These are phyloP conservation scores for Penaeus vannamei DNA, from an alignment of 1,140 invertebrate genomes.

Conservation along the genomic window DNA sequence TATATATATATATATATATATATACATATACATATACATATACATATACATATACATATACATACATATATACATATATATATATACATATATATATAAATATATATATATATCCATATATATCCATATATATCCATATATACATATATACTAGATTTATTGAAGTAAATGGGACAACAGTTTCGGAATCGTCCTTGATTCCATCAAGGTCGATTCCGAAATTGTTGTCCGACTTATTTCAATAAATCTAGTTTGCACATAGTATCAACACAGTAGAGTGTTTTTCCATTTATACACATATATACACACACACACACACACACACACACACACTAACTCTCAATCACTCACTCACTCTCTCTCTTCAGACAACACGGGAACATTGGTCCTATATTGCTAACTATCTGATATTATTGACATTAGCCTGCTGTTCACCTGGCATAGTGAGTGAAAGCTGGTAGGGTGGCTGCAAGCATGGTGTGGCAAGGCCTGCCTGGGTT, in stretches of 20 bases:
- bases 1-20: background rate
- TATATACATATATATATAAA: constrained; percentile 24
- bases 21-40: background rate
- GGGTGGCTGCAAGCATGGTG: background rate
- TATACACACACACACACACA: constrained; percentile 26
- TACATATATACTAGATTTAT: constrained; percentile 7
- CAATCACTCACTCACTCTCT: too few species aligned
- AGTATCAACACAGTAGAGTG: too few species aligned
- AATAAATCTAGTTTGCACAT: too few species aligned
- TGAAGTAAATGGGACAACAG: background rate
- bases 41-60: background rate
- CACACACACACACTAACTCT: background rate
- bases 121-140: constrained; percentile 14
- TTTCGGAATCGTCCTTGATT: too few species aligned
- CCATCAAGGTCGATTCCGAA: too few species aligned
- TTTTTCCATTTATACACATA: too few species aligned
- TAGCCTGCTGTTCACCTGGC: background rate
- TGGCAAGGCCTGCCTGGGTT: background rate
- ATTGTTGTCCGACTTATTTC: too few species aligned
- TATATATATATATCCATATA: constrained; percentile 26
- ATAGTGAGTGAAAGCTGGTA: background rate
- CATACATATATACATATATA: background rate
- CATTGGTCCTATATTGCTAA: too few species aligned
- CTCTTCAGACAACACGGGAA: too few species aligned
- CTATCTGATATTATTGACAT: background rate